A percentile compares a stretch with the other conserved stretches of the same genome.
These are phyloP conservation scores for Dolomedes plantarius DNA, from an alignment of 2,888 invertebrate genomes.

Conservation along the genomic window DNA sequence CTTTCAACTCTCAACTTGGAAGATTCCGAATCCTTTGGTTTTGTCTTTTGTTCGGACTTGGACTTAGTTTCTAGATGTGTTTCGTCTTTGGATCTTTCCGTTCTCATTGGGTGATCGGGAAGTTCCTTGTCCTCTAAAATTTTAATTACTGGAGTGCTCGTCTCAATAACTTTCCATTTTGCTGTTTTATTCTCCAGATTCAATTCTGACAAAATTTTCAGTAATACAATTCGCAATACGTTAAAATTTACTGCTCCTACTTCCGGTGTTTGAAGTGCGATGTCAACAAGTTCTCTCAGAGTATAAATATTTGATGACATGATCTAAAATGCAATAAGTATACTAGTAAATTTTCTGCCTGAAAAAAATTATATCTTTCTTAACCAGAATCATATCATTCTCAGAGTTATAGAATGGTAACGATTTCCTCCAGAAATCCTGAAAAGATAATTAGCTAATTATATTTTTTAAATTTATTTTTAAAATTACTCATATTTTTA, in stretches of 20 bases:
- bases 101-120: neutral
- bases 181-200: neutral
- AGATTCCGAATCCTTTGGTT: neutral
- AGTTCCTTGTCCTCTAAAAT: neutral
- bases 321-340: neutral
- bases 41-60: neutral
- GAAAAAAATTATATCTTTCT: too few relatives aligned
- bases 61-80: neutral
- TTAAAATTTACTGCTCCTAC: constrained; percentile 87
- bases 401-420: too few relatives aligned
- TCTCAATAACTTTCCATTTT: neutral
- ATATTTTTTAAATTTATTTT: too few relatives aligned
- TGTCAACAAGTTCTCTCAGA: constrained; percentile 79
- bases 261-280: constrained; percentile 85
- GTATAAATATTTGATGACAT: neutral
- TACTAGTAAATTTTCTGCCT: too few relatives aligned
- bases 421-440: too few relatives aligned
- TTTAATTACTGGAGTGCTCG: neutral
- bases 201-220: constrained; percentile 80
- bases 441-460: too few relatives aligned
- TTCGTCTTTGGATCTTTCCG: neutral
- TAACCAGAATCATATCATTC: too few relatives aligned
- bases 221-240: constrained; percentile 84
- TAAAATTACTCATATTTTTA: too few relatives aligned
- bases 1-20: too few relatives aligned